A percentile compares a stretch with the other conserved stretches of the same genome.
phyloP scores from a whole-genome alignment of 2,888 invertebrate species.

The Acrocyrtus sp. region DNA sequence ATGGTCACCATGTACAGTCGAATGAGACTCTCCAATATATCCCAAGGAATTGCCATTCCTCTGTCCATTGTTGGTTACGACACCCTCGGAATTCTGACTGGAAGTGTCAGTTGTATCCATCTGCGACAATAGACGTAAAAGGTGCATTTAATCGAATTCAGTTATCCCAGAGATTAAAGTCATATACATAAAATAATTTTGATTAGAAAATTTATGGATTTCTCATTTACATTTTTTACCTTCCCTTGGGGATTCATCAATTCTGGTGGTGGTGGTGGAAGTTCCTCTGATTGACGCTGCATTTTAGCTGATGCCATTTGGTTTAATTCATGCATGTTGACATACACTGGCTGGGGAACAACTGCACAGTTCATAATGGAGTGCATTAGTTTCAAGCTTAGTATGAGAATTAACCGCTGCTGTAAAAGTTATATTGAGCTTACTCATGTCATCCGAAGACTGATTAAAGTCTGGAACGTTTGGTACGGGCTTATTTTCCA shows the following conservation, averaged over 20 bases:
- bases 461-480: slow-evolving; percentile 65
- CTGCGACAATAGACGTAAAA: not conserved
- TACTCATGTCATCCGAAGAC: slow-evolving; percentile 66
- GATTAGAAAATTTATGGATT: no score
- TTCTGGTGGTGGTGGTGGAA: slow-evolving; percentile 71
- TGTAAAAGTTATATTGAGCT: slow-evolving; percentile 27
- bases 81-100: not conserved
- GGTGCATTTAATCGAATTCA: no score
- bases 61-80: not conserved
- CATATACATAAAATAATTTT: no score
- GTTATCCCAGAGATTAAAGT: no score
- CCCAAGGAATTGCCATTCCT: slow-evolving; percentile 12
- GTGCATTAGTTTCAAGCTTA: no score
- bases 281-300: slow-evolving; percentile 59
- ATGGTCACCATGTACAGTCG: slow-evolving; percentile 21
- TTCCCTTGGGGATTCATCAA: slow-evolving; percentile 63
- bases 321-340: slow-evolving; percentile 91
- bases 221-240: slow-evolving; percentile 13
- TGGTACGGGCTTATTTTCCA: slow-evolving; percentile 54
- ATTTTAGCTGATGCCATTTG: slow-evolving; percentile 79
- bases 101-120: not conserved
- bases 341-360: slow-evolving; percentile 81
- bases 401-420: not conserved
- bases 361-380: no score
- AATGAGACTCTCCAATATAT: slow-evolving; percentile 27